Percentiles rank a stretch among this genome's conserved stretches.
Evolutionary conservation across 1,140 invertebrate genomes (phyloP).

Genomic region (Sycobia sp.): DNA sequence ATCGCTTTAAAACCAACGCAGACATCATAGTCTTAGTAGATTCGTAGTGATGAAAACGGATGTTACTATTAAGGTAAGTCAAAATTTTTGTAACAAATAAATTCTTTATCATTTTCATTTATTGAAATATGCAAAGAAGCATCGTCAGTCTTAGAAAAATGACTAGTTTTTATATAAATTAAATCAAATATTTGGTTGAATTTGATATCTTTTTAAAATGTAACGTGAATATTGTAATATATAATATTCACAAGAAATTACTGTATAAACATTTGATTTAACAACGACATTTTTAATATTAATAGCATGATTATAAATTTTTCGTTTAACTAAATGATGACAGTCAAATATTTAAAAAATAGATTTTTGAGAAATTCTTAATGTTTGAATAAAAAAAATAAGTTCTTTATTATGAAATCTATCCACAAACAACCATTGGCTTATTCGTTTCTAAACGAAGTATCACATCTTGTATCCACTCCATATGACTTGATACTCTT

Average conservation of each 20-base stretch:
- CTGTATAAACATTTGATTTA: too few relatives aligned
- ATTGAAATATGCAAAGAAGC: constrained; percentile 6
- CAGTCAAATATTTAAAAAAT: too few relatives aligned
- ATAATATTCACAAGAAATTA: too few relatives aligned
- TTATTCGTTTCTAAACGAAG: constrained; percentile 39
- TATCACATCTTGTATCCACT: constrained; percentile 52
- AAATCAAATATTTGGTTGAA: not conserved
- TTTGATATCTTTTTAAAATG: not conserved
- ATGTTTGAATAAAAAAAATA: too few relatives aligned
- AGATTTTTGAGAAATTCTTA: too few relatives aligned
- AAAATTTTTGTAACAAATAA: not conserved
- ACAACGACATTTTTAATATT: too few relatives aligned
- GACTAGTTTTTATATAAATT: constrained; percentile 20
- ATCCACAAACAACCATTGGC: too few relatives aligned
- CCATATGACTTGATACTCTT: constrained; percentile 47
- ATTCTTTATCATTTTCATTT: not conserved
- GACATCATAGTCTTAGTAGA: not conserved
- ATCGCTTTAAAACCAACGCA: not conserved
- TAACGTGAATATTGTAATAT: too few relatives aligned
- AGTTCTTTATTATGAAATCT: too few relatives aligned
- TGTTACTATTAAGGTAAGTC: constrained; percentile 11
- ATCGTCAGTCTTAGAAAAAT: constrained; percentile 31
- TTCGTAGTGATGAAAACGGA: not conserved
- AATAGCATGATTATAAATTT: too few relatives aligned
- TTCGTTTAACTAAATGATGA: too few relatives aligned